phyloP scores from a whole-genome alignment of 2,113 vertebrate species.

The Aegithalos caudatus region DNA sequence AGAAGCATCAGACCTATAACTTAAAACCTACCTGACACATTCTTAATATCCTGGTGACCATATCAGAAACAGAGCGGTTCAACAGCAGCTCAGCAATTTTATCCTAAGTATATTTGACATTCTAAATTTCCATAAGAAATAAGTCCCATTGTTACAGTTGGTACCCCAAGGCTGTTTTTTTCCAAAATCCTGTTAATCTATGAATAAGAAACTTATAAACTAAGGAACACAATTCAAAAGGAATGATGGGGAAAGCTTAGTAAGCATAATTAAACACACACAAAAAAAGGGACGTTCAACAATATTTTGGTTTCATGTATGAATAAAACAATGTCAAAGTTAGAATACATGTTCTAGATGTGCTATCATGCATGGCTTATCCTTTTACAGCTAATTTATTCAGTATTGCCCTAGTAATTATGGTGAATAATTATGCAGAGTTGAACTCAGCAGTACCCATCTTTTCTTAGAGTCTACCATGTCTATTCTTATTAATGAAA shows the following conservation, averaged over 20 bases:
- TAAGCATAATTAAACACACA: neutral
- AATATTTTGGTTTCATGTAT: neutral
- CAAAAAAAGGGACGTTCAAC: neutral
- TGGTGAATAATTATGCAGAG: constrained; percentile 28
- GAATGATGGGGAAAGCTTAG: neutral
- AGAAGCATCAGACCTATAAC: neutral
- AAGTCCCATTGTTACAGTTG: neutral
- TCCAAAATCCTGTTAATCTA: neutral
- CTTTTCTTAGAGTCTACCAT: neutral
- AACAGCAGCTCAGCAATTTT: neutral
- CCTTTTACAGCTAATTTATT: constrained; percentile 40
- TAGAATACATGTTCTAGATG: constrained; percentile 29
- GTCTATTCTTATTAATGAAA: neutral
- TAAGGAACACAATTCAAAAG: neutral
- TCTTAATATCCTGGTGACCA: neutral
- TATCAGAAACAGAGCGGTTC: neutral
- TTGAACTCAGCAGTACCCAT: neutral
- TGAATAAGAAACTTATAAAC: neutral
- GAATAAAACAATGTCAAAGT: neutral
- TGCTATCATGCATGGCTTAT: neutral
- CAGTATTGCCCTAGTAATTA: constrained; percentile 20
- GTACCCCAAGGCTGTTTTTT: neutral
- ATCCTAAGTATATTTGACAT: neutral
- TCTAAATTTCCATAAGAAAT: neutral
- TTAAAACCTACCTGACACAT: neutral